Base-by-base conservation (phyloP, 1,140 invertebrate genomes). In the Eurosta solidaginis region DNA sequence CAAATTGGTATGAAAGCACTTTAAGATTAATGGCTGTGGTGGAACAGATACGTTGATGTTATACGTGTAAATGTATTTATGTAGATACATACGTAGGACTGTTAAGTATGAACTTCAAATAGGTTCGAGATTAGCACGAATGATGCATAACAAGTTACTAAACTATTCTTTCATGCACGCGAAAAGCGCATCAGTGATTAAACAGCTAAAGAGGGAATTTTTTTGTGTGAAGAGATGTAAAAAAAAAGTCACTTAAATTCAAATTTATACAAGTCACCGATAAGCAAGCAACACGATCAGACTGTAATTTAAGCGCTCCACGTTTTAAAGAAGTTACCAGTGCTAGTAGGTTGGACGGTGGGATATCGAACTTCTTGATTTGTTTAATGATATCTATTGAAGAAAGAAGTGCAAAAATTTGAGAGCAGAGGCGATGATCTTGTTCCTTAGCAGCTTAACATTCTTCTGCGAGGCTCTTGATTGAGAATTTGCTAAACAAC, bases 1-100 rank as follows among this genome's bases (percentile, higher is more conserved):
- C 33, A 68, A 68, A 68, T 68, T 68, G 59, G 59, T 33, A 68
- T 68, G 59, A 17, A 68, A 68, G 59, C 59, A 68, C 59, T 40
- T 68, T 68, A 68, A 68, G 59, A 68, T 68, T 68, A 68, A 68
- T 68, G 40, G 59, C n/a, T 42, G 59, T 33, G 40, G 33, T 40
- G 17, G n/a, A n/a, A n/a, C 33, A 68, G 59, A 68, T 68, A 68
- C 17, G 29, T 20, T 22, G 20, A 52, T 17, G 17, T 17, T 49
- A 49, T 29, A 1, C 59, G 14, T 14, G 3, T 68, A 68, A 68
- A n/a, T 42, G 33, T 33, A 42, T 68, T 40, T 22, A 14, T n/a
- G n/a, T n/a, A n/a, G n/a, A n/a, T 68, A 54, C n/a, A 25, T 27
- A 40, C 22, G 33, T 63, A 36, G 10, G 36, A 40, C 36, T 29